These are phyloP conservation scores for Synanceia verrucosa DNA, from an alignment of 2,797 vertebrate genomes.

Conservation along the genomic window DNA sequence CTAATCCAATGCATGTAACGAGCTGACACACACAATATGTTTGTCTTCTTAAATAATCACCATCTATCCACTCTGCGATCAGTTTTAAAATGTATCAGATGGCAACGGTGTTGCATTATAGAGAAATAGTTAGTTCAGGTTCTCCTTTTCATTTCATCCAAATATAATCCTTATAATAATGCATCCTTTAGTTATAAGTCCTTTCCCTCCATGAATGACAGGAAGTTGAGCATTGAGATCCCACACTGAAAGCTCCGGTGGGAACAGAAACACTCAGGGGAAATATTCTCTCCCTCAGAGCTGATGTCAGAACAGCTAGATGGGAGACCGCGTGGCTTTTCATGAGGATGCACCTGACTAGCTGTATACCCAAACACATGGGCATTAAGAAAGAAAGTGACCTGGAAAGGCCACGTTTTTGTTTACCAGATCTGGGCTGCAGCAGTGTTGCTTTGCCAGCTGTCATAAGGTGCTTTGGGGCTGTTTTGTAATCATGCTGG, in stretches of 20 bases:
- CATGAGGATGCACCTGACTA: constrained; percentile 14
- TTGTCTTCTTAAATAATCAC: constrained; percentile 37
- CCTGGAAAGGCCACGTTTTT: constrained; percentile 28
- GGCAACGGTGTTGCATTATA: constrained; percentile 4
- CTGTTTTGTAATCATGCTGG: constrained; percentile 47
- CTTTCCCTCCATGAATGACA: constrained; percentile 26
- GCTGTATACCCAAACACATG: constrained; percentile 18
- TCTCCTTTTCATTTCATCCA: constrained; percentile 25
- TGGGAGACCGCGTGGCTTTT: constrained; percentile 15
- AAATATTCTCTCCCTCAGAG: constrained; percentile 29
- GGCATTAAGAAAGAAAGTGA: constrained; percentile 12
- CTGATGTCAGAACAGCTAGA: constrained; percentile 36
- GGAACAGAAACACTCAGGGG: constrained; percentile 6
- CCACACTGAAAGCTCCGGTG: constrained; percentile 12
- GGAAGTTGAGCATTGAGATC: constrained; percentile 21
- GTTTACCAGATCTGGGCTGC: constrained; percentile 28
- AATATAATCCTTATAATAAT: constrained; percentile 29
- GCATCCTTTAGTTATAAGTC: constrained; percentile 8
- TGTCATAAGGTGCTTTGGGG: constrained; percentile 50
- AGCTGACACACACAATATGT: constrained; percentile 28
- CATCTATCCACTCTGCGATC: constrained; percentile 23
- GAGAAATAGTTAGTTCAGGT: constrained; percentile 9
- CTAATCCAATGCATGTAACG: constrained; percentile 22
- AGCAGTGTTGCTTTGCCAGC: constrained; percentile 37
- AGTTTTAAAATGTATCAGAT: constrained; percentile 51